Percentiles rank a stretch among this genome's conserved stretches.
Evolutionary conservation across 1,140 invertebrate species (phyloP).

Genomic region (Drosophila dunni): DNA sequence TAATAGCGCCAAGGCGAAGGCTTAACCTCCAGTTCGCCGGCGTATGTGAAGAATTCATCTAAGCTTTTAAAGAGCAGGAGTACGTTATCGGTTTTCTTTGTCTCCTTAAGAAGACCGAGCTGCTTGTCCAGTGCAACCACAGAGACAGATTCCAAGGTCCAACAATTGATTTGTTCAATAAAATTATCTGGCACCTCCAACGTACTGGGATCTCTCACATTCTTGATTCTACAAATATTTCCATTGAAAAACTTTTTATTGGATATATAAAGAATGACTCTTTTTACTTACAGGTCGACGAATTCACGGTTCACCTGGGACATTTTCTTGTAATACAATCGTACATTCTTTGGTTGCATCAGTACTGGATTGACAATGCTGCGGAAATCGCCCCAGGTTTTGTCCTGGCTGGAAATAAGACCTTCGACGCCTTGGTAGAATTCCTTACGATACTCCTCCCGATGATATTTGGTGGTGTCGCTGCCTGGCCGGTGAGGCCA

Average conservation of each 20-base stretch:
- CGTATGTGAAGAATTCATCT: conserved; percentile 87
- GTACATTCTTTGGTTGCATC: conserved; percentile 85
- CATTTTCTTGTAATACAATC: conserved; percentile 83
- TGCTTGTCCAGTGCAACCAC: conserved; percentile 89
- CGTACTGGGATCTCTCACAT: conserved; percentile 85
- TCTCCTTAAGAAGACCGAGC: conserved; percentile 85
- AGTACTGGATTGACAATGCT: conserved; percentile 85
- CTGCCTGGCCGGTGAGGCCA: conserved; percentile 75
- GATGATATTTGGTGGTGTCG: conserved; percentile 62
- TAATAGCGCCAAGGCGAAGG: conserved; percentile 88
- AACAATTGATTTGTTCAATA: conserved; percentile 88
- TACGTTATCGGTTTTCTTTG: conserved; percentile 84
- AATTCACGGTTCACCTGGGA: conserved; percentile 84
- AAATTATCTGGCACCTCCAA: conserved; percentile 87
- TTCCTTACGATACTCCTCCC: conserved; percentile 53
- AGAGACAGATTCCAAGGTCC: conserved; percentile 90
- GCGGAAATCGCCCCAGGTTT: conserved; percentile 71
- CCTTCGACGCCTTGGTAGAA: conserved; percentile 65
- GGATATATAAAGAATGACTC: neutral
- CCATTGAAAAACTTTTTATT: conserved; percentile 35
- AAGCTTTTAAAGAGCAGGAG: conserved; percentile 87
- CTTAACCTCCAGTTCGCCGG: conserved; percentile 87
- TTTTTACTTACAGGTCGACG: conserved; percentile 49
- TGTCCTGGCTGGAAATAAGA: conserved; percentile 58
- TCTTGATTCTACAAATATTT: conserved; percentile 83